Base-by-base conservation (phyloP, 2,113 vertebrate genomes). In the Gopherus flavomarginatus region DNA sequence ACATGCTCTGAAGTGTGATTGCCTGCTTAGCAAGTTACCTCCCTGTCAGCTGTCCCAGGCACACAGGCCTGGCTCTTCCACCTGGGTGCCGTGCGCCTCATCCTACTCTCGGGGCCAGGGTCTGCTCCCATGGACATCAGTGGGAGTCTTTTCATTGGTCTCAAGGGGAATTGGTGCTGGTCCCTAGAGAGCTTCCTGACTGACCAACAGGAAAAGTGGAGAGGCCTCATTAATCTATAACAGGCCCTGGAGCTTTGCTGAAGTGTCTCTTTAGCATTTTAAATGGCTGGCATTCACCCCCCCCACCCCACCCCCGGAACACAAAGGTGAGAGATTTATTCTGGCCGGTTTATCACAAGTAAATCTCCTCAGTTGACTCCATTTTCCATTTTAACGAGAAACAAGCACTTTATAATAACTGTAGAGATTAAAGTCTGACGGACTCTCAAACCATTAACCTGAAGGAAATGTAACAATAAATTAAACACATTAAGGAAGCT, bases 401-500 rank as follows among this genome's bases (percentile, higher is more conserved):
- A 94, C 93, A 95, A 96, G 85, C 83, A 89, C 88, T 98, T 97
- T 79, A 24, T 97, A 98, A 97, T 97, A 97, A 94, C 93, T 27
- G 17, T 84, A 95, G 95, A 96, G 94, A 98, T 98, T 98, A 97
- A 98, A 96, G 87, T 94, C 92, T 81, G 95, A n/a, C 65, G 29
- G 93, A 81, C 95, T 94, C 88, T 97, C 96, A 95, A 96, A 95
- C 96, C 97, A 96, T 97, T 97, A 97, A 98, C 97, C 93, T 97
- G 97, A 97, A 98, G 95, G 96, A 98, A 97, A 95, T 86, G 87
- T 85, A 96, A 97, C 88, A 85, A 97, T 97, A 95, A 98, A 98
- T 98, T 98, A 98, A 97, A 96, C 82, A 57, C 94, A 97, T 97
- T 98, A 96, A 98, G 96, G 96, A 96, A 97, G 84, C 92, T 97